Evolutionary conservation across 2,888 invertebrate species (phyloP).

Genomic region (Emmelina monodactyla): DNA sequence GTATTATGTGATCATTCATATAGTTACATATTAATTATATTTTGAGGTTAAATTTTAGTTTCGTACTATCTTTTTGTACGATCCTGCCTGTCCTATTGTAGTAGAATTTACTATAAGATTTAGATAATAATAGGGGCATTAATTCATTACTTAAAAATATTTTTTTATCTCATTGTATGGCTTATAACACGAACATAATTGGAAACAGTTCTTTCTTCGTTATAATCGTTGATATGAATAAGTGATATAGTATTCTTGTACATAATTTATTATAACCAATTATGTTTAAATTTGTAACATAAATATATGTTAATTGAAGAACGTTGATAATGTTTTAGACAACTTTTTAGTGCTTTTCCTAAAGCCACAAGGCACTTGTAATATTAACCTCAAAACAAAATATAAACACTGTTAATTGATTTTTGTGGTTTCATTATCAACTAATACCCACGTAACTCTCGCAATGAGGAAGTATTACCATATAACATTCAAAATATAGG

Average conservation of each 20-base stretch:
- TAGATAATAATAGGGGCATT: too few relatives aligned
- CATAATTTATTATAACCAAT: conserved; percentile 32
- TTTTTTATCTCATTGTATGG: too few relatives aligned
- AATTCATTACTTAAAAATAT: too few relatives aligned
- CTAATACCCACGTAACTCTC: background rate
- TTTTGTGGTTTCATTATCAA: conserved; percentile 25
- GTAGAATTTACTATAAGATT: too few relatives aligned
- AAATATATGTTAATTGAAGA: conserved; percentile 38
- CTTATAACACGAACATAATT: too few relatives aligned
- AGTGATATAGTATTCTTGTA: conserved; percentile 21
- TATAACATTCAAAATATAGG: background rate
- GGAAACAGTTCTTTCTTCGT: too few relatives aligned
- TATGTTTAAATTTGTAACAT: conserved; percentile 36
- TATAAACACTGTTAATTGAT: conserved; percentile 64
- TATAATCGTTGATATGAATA: too few relatives aligned
- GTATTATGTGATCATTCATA: too few relatives aligned
- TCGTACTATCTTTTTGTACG: too few relatives aligned
- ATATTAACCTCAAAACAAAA: conserved; percentile 60
- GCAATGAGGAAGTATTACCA: background rate
- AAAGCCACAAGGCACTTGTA: conserved; percentile 54
- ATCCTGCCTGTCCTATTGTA: too few relatives aligned
- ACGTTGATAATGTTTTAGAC: conserved; percentile 52
- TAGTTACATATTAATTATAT: too few relatives aligned
- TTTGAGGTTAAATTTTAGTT: too few relatives aligned
- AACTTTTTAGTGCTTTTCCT: conserved; percentile 53